These are phyloP conservation scores for Platichthys stellatus DNA, from an alignment of 2,113 vertebrate genomes.

Conservation along the genomic window DNA sequence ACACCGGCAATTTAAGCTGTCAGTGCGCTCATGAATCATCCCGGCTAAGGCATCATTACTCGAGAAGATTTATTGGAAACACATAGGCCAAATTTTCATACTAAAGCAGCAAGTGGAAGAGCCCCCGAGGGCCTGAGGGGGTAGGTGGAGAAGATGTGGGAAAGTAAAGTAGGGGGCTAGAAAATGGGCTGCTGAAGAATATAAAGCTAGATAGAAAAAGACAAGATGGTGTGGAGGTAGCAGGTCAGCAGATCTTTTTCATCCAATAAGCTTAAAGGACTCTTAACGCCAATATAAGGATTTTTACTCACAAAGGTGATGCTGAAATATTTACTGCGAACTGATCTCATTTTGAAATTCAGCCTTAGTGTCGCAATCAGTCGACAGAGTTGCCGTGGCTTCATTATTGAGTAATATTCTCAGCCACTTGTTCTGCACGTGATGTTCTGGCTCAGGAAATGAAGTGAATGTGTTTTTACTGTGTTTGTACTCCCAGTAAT, in stretches of 20 bases:
- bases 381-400: not conserved
- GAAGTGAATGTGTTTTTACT: not conserved
- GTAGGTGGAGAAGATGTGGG: slow-evolving; percentile 48
- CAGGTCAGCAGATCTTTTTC: slow-evolving; percentile 2
- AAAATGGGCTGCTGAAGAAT: slow-evolving; percentile 32
- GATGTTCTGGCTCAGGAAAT: not conserved
- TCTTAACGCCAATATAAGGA: not conserved
- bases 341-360: not conserved
- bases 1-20: slow-evolving; percentile 85
- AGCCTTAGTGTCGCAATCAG: not conserved
- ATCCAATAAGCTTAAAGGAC: not conserved
- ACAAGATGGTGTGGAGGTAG: not conserved
- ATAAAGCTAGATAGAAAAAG: slow-evolving; percentile 31
- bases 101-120: slow-evolving; percentile 65
- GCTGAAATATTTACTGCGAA: not conserved
- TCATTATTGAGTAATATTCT: not conserved
- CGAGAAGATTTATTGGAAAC: slow-evolving; percentile 82
- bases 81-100: slow-evolving; percentile 78
- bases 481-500: not conserved
- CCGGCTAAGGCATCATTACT: slow-evolving; percentile 81
- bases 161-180: slow-evolving; percentile 15
- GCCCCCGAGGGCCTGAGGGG: slow-evolving; percentile 45
- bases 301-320: slow-evolving; percentile 2
- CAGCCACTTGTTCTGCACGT: not conserved
- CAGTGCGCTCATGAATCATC: slow-evolving; percentile 83